These are phyloP conservation scores for Gymnocypris eckloni DNA, from an alignment of 2,797 vertebrate species.

Conservation along the genomic window DNA sequence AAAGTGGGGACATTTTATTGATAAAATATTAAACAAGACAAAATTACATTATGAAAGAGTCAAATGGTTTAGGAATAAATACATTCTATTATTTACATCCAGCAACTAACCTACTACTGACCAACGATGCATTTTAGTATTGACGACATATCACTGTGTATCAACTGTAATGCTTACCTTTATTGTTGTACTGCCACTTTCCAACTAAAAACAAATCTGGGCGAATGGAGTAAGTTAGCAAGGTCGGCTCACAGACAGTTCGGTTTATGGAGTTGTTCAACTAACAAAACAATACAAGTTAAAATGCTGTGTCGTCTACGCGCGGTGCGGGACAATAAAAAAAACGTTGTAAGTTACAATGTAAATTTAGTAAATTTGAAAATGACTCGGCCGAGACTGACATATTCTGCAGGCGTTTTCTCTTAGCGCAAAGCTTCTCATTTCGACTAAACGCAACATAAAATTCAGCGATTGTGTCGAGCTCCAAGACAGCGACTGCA, in stretches of 20 bases:
- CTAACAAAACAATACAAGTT: constrained; percentile 20
- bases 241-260: neutral
- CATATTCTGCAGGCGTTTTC: constrained; percentile 69
- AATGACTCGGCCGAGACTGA: constrained; percentile 75
- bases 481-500: constrained; percentile 74
- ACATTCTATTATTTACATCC: neutral
- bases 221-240: neutral
- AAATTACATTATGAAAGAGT: neutral
- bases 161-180: neutral
- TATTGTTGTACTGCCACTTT: neutral
- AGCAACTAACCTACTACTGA: neutral
- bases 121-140: neutral
- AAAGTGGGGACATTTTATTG: neutral
- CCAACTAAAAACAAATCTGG: neutral
- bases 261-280: neutral
- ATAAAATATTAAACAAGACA: neutral
- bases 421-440: constrained; percentile 76
- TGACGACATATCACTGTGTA: neutral
- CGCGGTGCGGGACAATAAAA: neutral
- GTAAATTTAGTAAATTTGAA: constrained; percentile 61
- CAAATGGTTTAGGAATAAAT: neutral
- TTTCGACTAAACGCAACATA: constrained; percentile 77
- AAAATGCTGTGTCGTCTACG: neutral
- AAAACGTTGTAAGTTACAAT: neutral
- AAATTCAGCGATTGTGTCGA: constrained; percentile 72